Base-by-base conservation (phyloP, 2,113 vertebrate genomes). In the Opisthocomus hoazin region DNA sequence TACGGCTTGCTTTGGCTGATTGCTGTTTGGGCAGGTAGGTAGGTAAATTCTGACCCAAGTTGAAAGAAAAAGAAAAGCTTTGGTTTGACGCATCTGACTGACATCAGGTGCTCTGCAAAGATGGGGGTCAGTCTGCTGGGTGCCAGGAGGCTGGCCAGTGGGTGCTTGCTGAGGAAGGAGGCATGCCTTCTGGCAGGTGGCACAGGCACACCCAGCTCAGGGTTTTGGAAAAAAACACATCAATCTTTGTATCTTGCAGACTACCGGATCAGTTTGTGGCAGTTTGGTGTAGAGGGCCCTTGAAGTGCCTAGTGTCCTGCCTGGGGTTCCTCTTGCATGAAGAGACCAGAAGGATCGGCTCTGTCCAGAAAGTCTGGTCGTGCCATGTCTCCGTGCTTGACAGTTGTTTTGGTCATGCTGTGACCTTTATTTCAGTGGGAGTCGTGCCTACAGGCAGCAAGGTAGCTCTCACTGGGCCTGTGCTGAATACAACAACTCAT, bases 111-210 rank as follows among this genome's bases (percentile, higher is more conserved):
- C 64, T 60, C 32, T n/a, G 8, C 53, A 39, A 64, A 75, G 34
- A 29, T 0, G 11, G 36, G 6, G 51, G 3, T 63, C 79, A 30
- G 50, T 22, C 48, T 66, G 15, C 0, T 1, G 51, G 46, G 32
- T 71, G 34, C 34, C 43, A 1, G 1, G 36, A 11, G 32, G 32
- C 65, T 32, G 65, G 32, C 19, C 19, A 7, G 19, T 24, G 68
- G 41, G 53, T 34, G 26, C 19, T 20, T 34, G 37, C 68, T 32
- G 34, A 75, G 24, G 45, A 75, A 20, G 45, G 41, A 51, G 21
- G 4, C 10, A 3, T 5, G 13, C 16, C 34, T 36, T 41, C 24
- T 45, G 17, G 58, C 45, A 57, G 41, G 8, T 58, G 56, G 32
- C 57, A 56, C 5, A 23, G 39, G 29, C 30, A 66, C 18, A 5